These are phyloP conservation scores for Ormyrus nitidulus DNA, from an alignment of 2,888 invertebrate genomes.

Conservation along the genomic window DNA sequence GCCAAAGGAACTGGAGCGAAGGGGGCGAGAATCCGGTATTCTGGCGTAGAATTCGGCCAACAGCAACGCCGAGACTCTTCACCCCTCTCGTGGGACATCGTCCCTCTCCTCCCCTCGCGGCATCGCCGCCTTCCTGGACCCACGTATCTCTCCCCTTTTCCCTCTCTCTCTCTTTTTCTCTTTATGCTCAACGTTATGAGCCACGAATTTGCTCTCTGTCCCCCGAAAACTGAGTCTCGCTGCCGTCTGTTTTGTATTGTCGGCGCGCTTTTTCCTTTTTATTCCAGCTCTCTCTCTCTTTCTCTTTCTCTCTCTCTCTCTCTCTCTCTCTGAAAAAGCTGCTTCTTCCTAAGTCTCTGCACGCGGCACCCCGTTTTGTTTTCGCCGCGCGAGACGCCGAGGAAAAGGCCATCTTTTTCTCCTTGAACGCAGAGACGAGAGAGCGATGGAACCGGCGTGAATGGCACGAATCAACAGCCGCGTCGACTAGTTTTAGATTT, in stretches of 20 bases:
- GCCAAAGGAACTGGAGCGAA: neutral
- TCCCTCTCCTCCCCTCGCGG: constrained; percentile 14
- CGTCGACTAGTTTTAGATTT: too few species aligned
- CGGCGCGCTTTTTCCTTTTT: neutral
- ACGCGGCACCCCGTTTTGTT: neutral
- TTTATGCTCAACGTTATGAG: neutral
- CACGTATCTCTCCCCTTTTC: neutral
- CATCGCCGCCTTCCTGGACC: neutral
- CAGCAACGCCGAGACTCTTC: constrained; percentile 8
- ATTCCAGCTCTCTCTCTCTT: neutral
- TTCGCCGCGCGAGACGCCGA: neutral
- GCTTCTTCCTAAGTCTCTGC: neutral
- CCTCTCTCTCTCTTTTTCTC: neutral
- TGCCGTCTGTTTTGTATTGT: constrained; percentile 21
- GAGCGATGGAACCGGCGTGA: neutral
- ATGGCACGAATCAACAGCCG: too few species aligned
- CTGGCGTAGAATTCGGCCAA: constrained; percentile 32
- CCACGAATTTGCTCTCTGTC: neutral
- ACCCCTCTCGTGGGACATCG: constrained; percentile 22
- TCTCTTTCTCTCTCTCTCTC: neutral
- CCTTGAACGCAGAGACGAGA: neutral
- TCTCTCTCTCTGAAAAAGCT: neutral
- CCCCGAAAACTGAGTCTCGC: neutral
- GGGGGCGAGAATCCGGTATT: constrained; percentile 25
- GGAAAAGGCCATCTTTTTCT: constrained; percentile 21